Evolutionary conservation across 2,797 vertebrate genomes (phyloP).

Genomic region (Bryconaethiops microstoma): DNA sequence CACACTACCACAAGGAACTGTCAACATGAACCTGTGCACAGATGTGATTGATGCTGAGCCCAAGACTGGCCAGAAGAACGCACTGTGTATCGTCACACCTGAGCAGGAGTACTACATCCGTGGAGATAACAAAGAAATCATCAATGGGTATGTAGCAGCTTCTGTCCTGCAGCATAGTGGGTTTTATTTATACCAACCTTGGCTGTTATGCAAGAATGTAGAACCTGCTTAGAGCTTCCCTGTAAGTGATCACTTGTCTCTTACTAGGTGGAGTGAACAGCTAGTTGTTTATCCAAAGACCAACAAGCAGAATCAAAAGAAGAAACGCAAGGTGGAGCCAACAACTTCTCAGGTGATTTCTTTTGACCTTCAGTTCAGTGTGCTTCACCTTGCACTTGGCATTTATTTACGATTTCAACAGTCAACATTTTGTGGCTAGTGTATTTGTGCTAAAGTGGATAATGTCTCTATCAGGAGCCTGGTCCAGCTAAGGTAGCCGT

Average conservation of each 20-base stretch:
- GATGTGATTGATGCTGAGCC: slow-evolving; percentile 83
- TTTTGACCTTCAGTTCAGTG: neutral
- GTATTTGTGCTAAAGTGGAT: neutral
- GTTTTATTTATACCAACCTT: neutral
- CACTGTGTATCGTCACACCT: slow-evolving; percentile 81
- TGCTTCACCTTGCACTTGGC: neutral
- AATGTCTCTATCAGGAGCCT: slow-evolving; percentile 71
- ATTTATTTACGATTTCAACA: neutral
- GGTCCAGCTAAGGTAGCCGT: slow-evolving; percentile 84
- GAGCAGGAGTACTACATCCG: slow-evolving; percentile 85
- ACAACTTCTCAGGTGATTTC: slow-evolving; percentile 77
- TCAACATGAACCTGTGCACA: slow-evolving; percentile 84
- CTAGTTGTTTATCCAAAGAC: slow-evolving; percentile 81
- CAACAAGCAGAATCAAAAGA: slow-evolving; percentile 87
- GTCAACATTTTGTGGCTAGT: neutral
- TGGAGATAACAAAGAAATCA: slow-evolving; percentile 84
- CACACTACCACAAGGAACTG: slow-evolving; percentile 83
- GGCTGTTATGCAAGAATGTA: neutral
- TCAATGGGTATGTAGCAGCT: slow-evolving; percentile 74
- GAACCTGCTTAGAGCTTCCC: neutral
- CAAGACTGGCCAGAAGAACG: slow-evolving; percentile 84
- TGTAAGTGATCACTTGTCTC: slow-evolving; percentile 8
- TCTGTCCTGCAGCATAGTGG: too few species aligned
- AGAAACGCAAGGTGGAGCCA: slow-evolving; percentile 84
- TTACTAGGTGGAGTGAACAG: slow-evolving; percentile 81